Evolutionary conservation across 2,113 vertebrate genomes (phyloP), one percentile per base, ranked within the genome.

Genomic region (Ornithorhynchus anatinus): DNA sequence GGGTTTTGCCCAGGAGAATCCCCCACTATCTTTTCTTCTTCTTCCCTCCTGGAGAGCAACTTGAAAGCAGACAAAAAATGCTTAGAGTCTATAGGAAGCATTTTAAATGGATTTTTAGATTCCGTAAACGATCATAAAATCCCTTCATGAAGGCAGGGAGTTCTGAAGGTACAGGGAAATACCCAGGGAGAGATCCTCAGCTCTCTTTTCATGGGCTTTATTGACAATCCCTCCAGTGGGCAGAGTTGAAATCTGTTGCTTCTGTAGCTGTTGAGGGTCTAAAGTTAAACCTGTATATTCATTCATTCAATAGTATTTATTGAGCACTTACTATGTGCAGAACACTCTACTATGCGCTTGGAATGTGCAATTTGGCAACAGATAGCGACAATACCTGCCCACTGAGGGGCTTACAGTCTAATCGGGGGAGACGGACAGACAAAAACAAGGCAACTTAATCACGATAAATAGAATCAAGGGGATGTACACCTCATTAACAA

Each of bases 151-250:
- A 33, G 54, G 76, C 45, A 47, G 77, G 70, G 64, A 68, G 75
- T 75, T 31, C 19, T 17, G 22, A 79, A 78, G 53, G 54, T 33
- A 39, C 12, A 62, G 33, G 50, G 75, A 71, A 50, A 59, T 42
- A 61, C 45, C 70, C 52, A 69, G 32, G 60, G 59, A 79, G 50
- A 43, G 39, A 43, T 52, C 59, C 62, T 42, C 22, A 27, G 79
- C 77, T 83, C 40, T 75, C 64, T 75, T 65, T 71, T 79, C 23
- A 13, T 79, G 65, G 58, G 51, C 29, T 74, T 72, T 82, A 80
- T 66, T 52, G 67, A 74, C 77, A 84, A 52, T 70, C 69, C 69
- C 77, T 69, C 69, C 16, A 35, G 84, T 76, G 80, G 61, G 54
- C 60, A 38, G 27, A 50, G 69, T 45, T 35, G 25, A 71, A 63